These are phyloP conservation scores for Semnopithecus entellus DNA, from an alignment of 2,113 vertebrate genomes.

Conservation along the genomic window DNA sequence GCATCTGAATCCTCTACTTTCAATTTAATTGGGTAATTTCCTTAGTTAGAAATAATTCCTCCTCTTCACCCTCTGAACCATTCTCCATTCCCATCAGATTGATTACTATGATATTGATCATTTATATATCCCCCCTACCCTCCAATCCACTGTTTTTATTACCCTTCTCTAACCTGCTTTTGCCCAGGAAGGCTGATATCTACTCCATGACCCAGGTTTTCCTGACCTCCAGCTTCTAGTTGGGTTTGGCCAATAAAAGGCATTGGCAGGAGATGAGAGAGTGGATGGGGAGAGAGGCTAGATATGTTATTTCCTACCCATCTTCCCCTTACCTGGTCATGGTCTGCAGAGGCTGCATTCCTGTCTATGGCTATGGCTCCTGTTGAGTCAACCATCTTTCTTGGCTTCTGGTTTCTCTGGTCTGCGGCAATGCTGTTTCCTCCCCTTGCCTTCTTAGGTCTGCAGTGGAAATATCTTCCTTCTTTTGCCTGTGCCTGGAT, in stretches of 20 bases:
- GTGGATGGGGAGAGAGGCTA: not conserved
- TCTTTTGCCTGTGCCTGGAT: not conserved
- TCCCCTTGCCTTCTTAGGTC: not conserved
- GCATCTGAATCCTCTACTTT: not conserved
- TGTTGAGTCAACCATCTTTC: not conserved
- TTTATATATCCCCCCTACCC: not conserved
- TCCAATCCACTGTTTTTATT: not conserved
- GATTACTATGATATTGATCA: not conserved
- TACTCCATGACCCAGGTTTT: not conserved
- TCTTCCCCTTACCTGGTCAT: too few species aligned
- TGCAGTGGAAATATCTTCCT: not conserved
- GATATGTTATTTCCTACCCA: fast-evolving
- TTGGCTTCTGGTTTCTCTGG: not conserved
- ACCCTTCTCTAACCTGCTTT: not conserved
- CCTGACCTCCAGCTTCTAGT: not conserved
- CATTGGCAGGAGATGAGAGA: not conserved
- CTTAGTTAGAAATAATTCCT: not conserved
- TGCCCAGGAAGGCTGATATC: not conserved
- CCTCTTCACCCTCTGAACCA: not conserved
- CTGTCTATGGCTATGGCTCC: not conserved
- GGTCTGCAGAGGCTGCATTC: not conserved
- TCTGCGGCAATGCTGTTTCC: not conserved
- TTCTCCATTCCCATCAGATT: not conserved
- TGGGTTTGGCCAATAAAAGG: not conserved
- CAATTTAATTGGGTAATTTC: not conserved